Percentiles rank a stretch among this genome's conserved stretches.
phyloP scores from a whole-genome alignment of 2,888 invertebrate species.

The Diachrysia chrysitis region DNA sequence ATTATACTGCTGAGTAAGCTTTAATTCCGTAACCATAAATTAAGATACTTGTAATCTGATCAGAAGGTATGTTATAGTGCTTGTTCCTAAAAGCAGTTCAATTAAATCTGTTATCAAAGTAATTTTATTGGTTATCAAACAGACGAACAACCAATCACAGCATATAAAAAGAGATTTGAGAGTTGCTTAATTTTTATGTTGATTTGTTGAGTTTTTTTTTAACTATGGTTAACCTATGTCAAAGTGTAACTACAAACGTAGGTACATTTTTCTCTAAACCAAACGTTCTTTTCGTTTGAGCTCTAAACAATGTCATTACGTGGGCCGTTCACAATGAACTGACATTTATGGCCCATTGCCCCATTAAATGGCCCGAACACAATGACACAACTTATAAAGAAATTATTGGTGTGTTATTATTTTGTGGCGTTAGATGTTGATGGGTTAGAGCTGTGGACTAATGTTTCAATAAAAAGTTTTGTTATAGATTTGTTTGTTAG shows the following conservation, averaged over 20 bases:
- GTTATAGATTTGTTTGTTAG: not conserved
- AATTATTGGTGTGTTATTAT: slow-evolving; percentile 59
- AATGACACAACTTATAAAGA: slow-evolving; percentile 57
- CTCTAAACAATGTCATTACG: slow-evolving; percentile 61
- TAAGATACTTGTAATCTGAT: no score
- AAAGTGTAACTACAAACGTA: slow-evolving; percentile 32
- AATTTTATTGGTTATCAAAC: no score
- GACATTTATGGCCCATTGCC: slow-evolving; percentile 60
- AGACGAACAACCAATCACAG: no score
- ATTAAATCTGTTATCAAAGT: not conserved
- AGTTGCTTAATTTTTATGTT: no score
- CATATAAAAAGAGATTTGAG: no score
- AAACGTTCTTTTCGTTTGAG: slow-evolving; percentile 47
- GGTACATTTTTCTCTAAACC: slow-evolving; percentile 41
- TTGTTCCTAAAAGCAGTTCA: no score
- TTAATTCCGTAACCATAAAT: no score
- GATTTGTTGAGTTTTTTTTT: no score
- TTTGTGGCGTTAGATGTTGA: slow-evolving; percentile 32
- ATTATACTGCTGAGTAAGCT: no score
- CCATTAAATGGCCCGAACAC: slow-evolving; percentile 59
- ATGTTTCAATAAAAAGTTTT: slow-evolving; percentile 5
- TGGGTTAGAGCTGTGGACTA: not conserved
- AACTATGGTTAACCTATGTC: not conserved
- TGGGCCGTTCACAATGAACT: slow-evolving; percentile 50
- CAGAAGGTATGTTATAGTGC: no score